Percentiles rank a stretch among this genome's conserved stretches.
Conservation (phyloP, 2,797 vertebrate species). For the Ispidina lecontei region DNA sequence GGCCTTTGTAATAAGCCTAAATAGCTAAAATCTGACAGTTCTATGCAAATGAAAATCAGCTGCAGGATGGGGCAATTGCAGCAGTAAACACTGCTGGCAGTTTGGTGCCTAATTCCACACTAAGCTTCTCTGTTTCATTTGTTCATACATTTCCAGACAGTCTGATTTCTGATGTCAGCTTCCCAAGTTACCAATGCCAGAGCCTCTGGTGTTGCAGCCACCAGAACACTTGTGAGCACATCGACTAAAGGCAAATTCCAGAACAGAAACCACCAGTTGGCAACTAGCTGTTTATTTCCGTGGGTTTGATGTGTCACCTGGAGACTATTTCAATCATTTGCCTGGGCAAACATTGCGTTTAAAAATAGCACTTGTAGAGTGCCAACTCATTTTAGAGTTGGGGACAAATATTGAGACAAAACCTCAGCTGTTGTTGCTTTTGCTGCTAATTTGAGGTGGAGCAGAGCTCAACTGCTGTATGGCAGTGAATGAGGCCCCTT, state of each 20-base stretch:
- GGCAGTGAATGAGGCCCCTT: conserved; percentile 70
- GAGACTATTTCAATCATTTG: conserved; percentile 75
- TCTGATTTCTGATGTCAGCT: neutral
- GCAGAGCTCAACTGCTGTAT: conserved; percentile 56
- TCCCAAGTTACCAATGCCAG: neutral
- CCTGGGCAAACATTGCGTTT: conserved; percentile 64
- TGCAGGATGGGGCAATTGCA: neutral
- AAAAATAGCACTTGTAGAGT: conserved; percentile 69
- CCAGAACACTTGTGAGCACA: neutral
- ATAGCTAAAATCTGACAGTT: conserved; percentile 28
- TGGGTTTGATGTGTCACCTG: conserved; percentile 73
- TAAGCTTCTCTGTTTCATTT: conserved; percentile 25
- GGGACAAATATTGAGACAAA: conserved; percentile 81
- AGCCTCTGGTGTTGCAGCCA: neutral
- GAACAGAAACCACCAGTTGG: conserved; percentile 54
- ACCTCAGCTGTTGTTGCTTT: conserved; percentile 77
- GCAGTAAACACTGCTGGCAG: neutral
- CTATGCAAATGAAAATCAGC: conserved; percentile 10
- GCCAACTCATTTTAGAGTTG: conserved; percentile 72
- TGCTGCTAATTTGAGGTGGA: conserved; percentile 79
- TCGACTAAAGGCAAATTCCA: neutral
- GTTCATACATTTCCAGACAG: neutral
- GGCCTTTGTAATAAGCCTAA: conserved; percentile 30
- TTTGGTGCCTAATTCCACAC: neutral
- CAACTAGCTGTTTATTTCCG: conserved; percentile 71